These are phyloP conservation scores for Apostichopus leukothele DNA, from an alignment of 53 echinoderm and acorn worm species.

Conservation along the genomic window DNA sequence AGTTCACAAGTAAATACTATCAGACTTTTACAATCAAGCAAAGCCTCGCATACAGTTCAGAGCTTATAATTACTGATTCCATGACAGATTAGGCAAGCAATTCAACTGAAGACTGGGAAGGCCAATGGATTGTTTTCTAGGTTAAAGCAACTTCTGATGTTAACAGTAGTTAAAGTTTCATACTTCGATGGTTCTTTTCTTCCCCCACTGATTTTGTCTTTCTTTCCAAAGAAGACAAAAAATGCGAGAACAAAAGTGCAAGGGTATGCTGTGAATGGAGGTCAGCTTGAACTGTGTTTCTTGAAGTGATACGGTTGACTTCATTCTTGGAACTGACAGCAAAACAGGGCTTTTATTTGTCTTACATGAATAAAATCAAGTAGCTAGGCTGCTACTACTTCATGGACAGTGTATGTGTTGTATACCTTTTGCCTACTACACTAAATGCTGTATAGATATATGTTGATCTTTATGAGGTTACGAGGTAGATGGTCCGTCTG, in stretches of 20 bases:
- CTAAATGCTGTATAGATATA: no score
- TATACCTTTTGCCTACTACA: no score
- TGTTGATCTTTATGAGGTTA: no score
- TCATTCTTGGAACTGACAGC: no score
- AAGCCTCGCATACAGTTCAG: neutral
- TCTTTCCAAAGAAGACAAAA: neutral
- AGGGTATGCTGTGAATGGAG: neutral
- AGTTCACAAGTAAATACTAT: neutral
- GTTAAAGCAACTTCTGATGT: neutral
- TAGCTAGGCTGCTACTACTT: no score
- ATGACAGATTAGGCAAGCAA: neutral
- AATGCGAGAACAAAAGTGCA: neutral
- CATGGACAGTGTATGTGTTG: no score
- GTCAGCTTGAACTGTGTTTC: neutral
- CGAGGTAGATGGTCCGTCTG: no score
- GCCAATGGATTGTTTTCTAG: neutral
- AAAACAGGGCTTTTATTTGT: no score
- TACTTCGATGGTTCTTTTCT: neutral
- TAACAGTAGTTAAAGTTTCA: neutral
- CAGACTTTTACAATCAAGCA: neutral
- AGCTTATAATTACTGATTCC: neutral
- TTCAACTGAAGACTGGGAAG: neutral
- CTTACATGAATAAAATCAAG: no score
- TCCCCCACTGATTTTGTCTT: neutral
- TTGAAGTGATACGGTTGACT: neutral